These are phyloP conservation scores for Trissolcus brochymenae DNA, from an alignment of 2,888 invertebrate genomes.

Conservation along the genomic window DNA sequence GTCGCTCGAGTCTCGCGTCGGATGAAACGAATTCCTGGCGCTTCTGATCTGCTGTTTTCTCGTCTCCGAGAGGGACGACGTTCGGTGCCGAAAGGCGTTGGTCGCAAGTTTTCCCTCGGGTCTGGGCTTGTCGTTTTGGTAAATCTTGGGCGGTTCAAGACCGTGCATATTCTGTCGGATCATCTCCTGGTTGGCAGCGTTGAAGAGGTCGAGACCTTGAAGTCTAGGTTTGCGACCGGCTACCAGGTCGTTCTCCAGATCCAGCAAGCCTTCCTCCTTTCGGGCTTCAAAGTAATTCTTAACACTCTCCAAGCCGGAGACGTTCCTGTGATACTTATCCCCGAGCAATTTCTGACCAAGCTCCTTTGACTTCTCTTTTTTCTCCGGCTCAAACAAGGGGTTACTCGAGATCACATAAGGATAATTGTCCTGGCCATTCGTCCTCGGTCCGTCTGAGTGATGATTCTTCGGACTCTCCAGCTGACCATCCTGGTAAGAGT, in stretches of 20 bases:
- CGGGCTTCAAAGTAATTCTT: conserved; percentile 73
- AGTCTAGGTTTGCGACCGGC: conserved; percentile 66
- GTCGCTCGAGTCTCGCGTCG: conserved; percentile 71
- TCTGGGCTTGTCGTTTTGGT: conserved; percentile 67
- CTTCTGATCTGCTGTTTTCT: conserved; percentile 67
- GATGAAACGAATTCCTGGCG: conserved; percentile 71
- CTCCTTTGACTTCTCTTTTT: conserved; percentile 66
- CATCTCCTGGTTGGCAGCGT: conserved; percentile 65
- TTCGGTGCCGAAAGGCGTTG: conserved; percentile 68
- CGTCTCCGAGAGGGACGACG: conserved; percentile 72
- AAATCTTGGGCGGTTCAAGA: conserved; percentile 70
- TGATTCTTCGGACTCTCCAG: conserved; percentile 59
- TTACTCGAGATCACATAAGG: conserved; percentile 73
- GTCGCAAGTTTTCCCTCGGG: conserved; percentile 61
- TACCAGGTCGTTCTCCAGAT: conserved; percentile 69
- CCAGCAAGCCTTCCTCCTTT: conserved; percentile 69
- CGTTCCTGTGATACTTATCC: conserved; percentile 72
- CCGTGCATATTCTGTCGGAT: conserved; percentile 66
- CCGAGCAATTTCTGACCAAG: conserved; percentile 68
- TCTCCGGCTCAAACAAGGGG: conserved; percentile 69
- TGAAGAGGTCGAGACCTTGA: conserved; percentile 63
- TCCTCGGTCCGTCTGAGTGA: conserved; percentile 65
- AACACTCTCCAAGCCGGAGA: conserved; percentile 70
- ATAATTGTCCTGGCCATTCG: conserved; percentile 68
- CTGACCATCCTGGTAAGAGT: conserved; percentile 58